phyloP scores from a whole-genome alignment of 1,140 invertebrate genomes.

The Meteorus sp. region DNA sequence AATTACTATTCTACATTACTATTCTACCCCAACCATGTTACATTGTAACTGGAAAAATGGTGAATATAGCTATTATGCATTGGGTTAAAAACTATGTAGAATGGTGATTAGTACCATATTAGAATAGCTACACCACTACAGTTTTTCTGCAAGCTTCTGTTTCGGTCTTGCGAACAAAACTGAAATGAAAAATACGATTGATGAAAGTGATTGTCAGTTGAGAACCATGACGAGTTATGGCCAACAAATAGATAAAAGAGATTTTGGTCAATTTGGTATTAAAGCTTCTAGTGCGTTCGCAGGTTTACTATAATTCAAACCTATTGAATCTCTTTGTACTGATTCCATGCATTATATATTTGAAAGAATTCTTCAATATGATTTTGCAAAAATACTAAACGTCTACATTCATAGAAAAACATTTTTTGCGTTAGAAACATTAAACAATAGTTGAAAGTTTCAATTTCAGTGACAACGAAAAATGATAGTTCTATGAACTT shows the following conservation, averaged over 20 bases:
- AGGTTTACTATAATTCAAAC: background rate
- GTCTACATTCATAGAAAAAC: conserved; percentile 5
- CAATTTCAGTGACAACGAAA: too few relatives aligned
- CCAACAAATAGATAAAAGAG: conserved; percentile 5
- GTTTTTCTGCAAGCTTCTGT: conserved; percentile 13
- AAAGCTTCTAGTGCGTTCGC: conserved; percentile 4
- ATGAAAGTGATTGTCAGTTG: conserved; percentile 4
- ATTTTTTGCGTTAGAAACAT: conserved; percentile 14
- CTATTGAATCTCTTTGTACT: conserved; percentile 4
- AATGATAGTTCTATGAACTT: too few relatives aligned
- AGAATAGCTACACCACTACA: too few relatives aligned
- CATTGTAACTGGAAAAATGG: too few relatives aligned
- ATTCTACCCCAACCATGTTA: too few relatives aligned
- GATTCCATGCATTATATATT: conserved; percentile 17
- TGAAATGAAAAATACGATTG: conserved; percentile 11
- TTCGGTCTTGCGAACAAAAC: background rate
- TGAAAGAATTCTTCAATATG: conserved; percentile 15
- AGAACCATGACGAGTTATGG: conserved; percentile 3
- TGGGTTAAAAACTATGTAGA: too few relatives aligned
- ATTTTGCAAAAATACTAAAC: conserved; percentile 15
- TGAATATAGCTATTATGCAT: too few relatives aligned
- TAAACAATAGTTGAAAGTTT: too few relatives aligned
- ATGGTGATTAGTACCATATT: too few relatives aligned
- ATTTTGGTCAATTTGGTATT: conserved; percentile 14
- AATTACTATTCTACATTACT: too few relatives aligned